Percentiles rank a stretch among this genome's conserved stretches.
These are phyloP conservation scores for Malurus splendens DNA, from an alignment of 2,797 vertebrate species.

Conservation along the genomic window DNA sequence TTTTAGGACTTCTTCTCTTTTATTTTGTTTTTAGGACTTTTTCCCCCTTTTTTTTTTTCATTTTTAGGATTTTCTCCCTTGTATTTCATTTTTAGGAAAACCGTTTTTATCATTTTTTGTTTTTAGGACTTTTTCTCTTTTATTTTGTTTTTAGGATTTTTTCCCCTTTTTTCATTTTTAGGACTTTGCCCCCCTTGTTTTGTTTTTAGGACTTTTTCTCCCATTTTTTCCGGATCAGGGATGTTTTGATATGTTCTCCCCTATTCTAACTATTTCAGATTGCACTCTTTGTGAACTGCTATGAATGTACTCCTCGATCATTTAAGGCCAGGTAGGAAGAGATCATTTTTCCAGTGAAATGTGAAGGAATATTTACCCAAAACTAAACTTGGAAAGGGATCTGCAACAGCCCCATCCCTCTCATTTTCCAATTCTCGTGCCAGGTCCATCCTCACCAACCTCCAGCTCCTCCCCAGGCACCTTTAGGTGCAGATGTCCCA, in stretches of 20 bases:
- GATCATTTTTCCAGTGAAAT: not conserved
- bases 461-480: not conserved
- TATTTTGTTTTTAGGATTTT: too few relatives aligned
- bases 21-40: too few relatives aligned
- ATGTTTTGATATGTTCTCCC: not conserved
- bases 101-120: too few relatives aligned
- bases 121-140: too few relatives aligned
- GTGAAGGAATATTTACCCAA: not conserved
- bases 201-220: too few relatives aligned
- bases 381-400: rapidly evolving
- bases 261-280: not conserved
- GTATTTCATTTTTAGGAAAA: too few relatives aligned
- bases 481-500: not conserved
- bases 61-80: too few relatives aligned
- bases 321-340: not conserved
- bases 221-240: not conserved
- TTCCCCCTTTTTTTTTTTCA: too few relatives aligned
- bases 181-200: not conserved
- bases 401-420: not conserved
- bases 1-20: too few relatives aligned
- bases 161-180: too few relatives aligned
- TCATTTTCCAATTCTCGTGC: not conserved
- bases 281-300: not conserved
- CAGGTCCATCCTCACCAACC: not conserved
- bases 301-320: too few relatives aligned